Evolutionary conservation across 2,113 vertebrate species (phyloP), one percentile per base, ranked within the genome.

Genomic region (Capra hircus): DNA sequence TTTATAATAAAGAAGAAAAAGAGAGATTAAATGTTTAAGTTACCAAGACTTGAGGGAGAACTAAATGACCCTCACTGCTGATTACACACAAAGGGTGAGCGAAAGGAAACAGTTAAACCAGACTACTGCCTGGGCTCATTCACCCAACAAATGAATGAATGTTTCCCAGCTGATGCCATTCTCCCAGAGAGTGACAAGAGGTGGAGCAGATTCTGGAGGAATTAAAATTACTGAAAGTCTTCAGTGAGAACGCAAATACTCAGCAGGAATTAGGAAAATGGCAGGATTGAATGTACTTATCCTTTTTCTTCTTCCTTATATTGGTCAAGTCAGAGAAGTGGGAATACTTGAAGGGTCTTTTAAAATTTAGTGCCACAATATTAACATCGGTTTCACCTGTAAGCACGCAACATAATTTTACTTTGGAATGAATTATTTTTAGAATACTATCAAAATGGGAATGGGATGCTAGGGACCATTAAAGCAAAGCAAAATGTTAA

Each of bases 401-500:
- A 77, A 82, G 30, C 30, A 67, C 15, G 5, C 7, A 83, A 92
- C 11, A 67, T 15, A 81, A 60, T 77, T 95, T 88, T 93, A 94
- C 15, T 43, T 85, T 86, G 21, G 12, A 94, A 91, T 64, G 23
- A 50, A 28, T 27, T 90, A 52, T 50, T 88, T 50, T 36, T 40
- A 40, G 50, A 94, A 87, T 86, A 30, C 16, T n/a, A 78, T 52
- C 92, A 92, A 95, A 97, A 90, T 43, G n/a, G n/a, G 25, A 94
- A 52, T 36, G 64, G n/a, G 64, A 36, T 11, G 17, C 15, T n/a
- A 91, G 27, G 67, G 10, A 91, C 11, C 4, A 86, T 81, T 55
- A 95, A 74, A 86, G n/a, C 7, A 55, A 94, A 92, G 52, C 81
- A 53, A 13, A 57, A 92, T 40, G 92, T 92, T 57, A 87, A 67